phyloP scores from a whole-genome alignment of 2,797 vertebrate genomes.

The Falco novaeseelandiae region DNA sequence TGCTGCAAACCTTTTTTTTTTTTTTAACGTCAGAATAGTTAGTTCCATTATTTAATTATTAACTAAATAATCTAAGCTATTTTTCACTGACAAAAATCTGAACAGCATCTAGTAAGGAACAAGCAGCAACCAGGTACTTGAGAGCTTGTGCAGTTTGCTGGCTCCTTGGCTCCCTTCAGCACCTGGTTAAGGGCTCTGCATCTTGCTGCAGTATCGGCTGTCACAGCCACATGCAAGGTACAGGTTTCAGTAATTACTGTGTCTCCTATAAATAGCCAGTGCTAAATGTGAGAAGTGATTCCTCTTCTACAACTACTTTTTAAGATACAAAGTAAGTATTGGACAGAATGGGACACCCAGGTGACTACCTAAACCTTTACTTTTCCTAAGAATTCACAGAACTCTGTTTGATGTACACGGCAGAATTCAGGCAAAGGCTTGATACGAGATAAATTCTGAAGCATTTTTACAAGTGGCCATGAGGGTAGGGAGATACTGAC shows the following conservation, averaged over 20 bases:
- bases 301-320: not conserved
- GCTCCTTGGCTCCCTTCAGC: not conserved
- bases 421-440: not conserved
- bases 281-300: not conserved
- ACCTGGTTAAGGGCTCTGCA: not conserved
- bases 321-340: not conserved
- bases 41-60: not conserved
- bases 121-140: not conserved
- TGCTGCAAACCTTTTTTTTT: not conserved
- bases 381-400: not conserved
- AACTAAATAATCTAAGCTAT: not conserved
- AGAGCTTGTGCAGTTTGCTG: not conserved
- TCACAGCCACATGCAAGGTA: not conserved
- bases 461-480: not conserved
- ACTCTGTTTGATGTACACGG: not conserved
- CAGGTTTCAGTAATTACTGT: not conserved
- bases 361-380: not conserved
- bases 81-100: not conserved
- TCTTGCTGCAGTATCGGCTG: not conserved
- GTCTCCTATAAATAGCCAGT: not conserved
- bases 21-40: not conserved
- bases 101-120: not conserved
- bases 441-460: not conserved
- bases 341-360: not conserved
- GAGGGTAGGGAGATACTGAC: constrained; percentile 73